Base-by-base conservation (phyloP, 2,797 vertebrate species). In the Epinephelus coioides region DNA sequence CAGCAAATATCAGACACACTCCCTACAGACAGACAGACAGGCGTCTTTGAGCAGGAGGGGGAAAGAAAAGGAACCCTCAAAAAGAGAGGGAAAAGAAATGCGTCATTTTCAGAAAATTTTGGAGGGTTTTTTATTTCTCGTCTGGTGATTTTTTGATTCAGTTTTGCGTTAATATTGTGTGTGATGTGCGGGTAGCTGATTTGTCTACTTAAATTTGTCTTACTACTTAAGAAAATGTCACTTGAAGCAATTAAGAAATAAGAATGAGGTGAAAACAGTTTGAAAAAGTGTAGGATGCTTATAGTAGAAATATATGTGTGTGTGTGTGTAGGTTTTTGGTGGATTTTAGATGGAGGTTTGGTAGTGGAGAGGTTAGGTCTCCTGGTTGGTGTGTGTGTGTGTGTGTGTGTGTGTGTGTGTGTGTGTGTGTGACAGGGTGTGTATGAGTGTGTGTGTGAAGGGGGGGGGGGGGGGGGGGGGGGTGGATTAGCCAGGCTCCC, bases 401-500 rank as follows among this genome's bases (percentile, higher is more conserved):
- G n/a, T n/a, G 73, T 73, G 62, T 38, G 73, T 73, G 62, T 40
- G 46, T 57, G 66, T 46, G 70, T 50, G 50, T 59, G 38, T 6
- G 70, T 64, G 67, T 64, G 77, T 49, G 73, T 68, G 69, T 34
- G 81, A 44, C 56, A 47, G 76, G 53, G 73, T 73, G 62, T 40
- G 46, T 57, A 44, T 64, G 38, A 34, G 66, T 46, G 70, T 50
- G 50, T 59, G 38, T 6, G 70, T 64, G 75, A 17, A 5, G 23
- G 23, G 23, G 23, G 23, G 23, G 23, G 23, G 51, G 23, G 70
- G 78, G 79, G 23, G 23, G 23, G 23, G 23, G 87, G 64, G 79
- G 68, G 83, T 81, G 90, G 86, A 92, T 93, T 92, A 91, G 79
- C 81, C 72, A n/a, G 83, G 91, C 91, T 91, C 76, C 40, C 83